A percentile compares a stretch with the other conserved stretches of the same genome.
Evolutionary conservation across 2,113 vertebrate genomes (phyloP).

Genomic region (Pantherophis guttatus): DNA sequence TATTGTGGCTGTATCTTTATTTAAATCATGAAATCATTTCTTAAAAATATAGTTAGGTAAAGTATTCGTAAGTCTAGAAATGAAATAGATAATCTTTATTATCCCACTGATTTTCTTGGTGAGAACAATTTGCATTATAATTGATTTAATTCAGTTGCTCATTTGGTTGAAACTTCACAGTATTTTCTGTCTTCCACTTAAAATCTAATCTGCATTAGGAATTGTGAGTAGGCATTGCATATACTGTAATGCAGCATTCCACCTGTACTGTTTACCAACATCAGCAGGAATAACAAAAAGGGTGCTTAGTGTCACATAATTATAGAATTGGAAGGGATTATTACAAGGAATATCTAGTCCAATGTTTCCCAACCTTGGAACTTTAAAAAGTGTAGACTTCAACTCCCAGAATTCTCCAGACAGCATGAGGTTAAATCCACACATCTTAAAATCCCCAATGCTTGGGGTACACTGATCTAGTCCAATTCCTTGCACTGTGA

Average conservation of each 20-base stretch:
- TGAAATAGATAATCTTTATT: not conserved
- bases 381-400: not conserved
- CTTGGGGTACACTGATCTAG: not conserved
- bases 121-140: not conserved
- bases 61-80: not conserved
- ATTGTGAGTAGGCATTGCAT: not conserved
- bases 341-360: not conserved
- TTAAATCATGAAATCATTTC: not conserved
- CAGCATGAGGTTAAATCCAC: not conserved
- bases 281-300: not conserved
- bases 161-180: not conserved
- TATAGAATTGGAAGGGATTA: not conserved
- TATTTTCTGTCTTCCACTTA: not conserved
- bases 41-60: not conserved
- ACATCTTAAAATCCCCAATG: not conserved
- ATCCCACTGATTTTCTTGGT: not conserved
- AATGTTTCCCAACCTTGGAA: not conserved
- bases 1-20: not conserved
- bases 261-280: not conserved
- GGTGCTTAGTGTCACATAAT: not conserved
- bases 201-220: not conserved
- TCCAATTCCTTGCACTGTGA: not conserved
- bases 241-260: not conserved
- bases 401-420: not conserved
- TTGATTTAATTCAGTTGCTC: not conserved